A percentile compares a stretch with the other conserved stretches of the same genome.
Evolutionary conservation across 1,140 invertebrate species (phyloP).

Genomic region (Euborellia annulipes): DNA sequence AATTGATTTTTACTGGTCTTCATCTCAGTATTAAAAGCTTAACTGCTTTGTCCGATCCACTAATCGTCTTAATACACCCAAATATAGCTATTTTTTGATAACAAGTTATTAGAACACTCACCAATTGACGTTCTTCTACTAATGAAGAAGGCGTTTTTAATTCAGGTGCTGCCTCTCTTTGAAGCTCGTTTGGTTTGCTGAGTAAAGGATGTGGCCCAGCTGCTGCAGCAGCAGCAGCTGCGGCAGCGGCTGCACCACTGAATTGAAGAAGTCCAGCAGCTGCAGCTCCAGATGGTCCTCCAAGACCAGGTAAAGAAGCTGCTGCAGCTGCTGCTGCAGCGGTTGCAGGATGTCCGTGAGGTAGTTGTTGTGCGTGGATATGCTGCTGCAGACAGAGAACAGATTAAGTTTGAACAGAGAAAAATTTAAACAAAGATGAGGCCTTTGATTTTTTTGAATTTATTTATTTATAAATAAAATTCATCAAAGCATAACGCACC

Average conservation of each 20-base stretch:
- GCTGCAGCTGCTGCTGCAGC: constrained; percentile 22
- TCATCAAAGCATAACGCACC: too few relatives aligned
- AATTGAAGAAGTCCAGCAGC: constrained; percentile 2
- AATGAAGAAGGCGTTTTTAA: constrained; percentile 2
- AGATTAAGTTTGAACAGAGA: not conserved
- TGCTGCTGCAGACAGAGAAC: constrained; percentile 32
- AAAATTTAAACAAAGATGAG: not conserved
- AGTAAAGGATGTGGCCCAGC: constrained; percentile 13
- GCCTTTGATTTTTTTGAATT: too few relatives aligned
- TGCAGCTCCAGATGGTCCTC: too few relatives aligned
- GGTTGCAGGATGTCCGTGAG: constrained; percentile 22
- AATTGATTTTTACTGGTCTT: too few relatives aligned
- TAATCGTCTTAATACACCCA: too few relatives aligned
- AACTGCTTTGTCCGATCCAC: too few relatives aligned
- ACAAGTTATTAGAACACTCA: too few relatives aligned
- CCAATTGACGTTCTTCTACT: not conserved
- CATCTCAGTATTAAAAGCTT: too few relatives aligned
- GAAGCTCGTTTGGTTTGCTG: constrained; percentile 15
- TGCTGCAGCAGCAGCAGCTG: constrained; percentile 14
- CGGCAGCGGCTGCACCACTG: constrained; percentile 15
- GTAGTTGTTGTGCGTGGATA: constrained; percentile 39
- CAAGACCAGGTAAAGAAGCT: too few relatives aligned
- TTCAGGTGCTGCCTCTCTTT: constrained; percentile 5
- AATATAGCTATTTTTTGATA: too few relatives aligned
- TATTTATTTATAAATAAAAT: too few relatives aligned